phyloP scores from a whole-genome alignment of 1,140 invertebrate genomes.

The Drosophila paulistorum region DNA sequence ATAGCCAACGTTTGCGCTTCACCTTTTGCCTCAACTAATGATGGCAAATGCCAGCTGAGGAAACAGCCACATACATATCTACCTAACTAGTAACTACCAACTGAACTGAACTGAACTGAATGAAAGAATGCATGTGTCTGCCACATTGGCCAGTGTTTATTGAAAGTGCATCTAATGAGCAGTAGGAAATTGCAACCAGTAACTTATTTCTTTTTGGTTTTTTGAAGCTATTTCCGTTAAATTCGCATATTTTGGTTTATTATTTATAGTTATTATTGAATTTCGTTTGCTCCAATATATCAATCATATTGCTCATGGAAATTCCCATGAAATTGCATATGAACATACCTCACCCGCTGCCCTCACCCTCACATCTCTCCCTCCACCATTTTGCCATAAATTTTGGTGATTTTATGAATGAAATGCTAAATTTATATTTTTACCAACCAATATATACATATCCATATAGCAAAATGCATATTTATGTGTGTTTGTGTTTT shows the following conservation, averaged over 20 bases:
- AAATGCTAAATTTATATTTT: slow-evolving; percentile 35
- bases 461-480: slow-evolving; percentile 15
- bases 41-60: slow-evolving; percentile 31
- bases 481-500: slow-evolving; percentile 45
- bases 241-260: slow-evolving; percentile 1
- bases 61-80: background rate
- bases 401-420: slow-evolving; percentile 57
- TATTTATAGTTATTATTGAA: slow-evolving; percentile 8
- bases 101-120: background rate
- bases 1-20: slow-evolving; percentile 12
- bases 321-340: slow-evolving; percentile 26
- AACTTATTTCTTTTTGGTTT: background rate
- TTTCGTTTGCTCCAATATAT: slow-evolving; percentile 10
- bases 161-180: slow-evolving; percentile 61
- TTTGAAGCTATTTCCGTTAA: slow-evolving; percentile 21
- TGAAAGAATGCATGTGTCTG: slow-evolving; percentile 46
- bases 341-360: background rate
- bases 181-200: slow-evolving; percentile 18
- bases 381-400: background rate
- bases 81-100: background rate
- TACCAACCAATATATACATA: too few species aligned
- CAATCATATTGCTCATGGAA: slow-evolving; percentile 18
- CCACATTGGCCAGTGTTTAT: slow-evolving; percentile 52
- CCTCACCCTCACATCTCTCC: background rate
- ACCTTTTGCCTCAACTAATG: slow-evolving; percentile 51